A percentile compares a stretch with the other conserved stretches of the same genome.
phyloP scores from a whole-genome alignment of 1,140 invertebrate genomes.

The Daktulosphaira vitifoliae region DNA sequence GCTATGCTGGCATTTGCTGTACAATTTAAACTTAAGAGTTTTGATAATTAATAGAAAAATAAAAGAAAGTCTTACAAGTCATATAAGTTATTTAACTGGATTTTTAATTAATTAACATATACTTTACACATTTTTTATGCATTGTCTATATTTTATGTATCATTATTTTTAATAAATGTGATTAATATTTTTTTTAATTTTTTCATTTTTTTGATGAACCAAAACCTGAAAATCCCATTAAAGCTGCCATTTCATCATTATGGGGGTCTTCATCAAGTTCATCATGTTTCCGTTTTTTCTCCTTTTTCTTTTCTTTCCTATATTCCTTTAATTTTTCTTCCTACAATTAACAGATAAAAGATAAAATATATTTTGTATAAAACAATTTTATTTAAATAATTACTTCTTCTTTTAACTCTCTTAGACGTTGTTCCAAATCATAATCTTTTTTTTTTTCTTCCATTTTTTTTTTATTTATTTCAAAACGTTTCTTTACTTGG shows the following conservation, averaged over 20 bases:
- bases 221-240: slow-evolving; percentile 98
- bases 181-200: no score
- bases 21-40: not conserved
- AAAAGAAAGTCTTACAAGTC: no score
- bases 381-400: slow-evolving; percentile 31
- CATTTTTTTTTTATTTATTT: slow-evolving; percentile 84
- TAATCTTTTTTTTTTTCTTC: slow-evolving; percentile 96
- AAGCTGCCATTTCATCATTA: slow-evolving; percentile 77
- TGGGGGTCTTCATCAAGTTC: slow-evolving; percentile 53
- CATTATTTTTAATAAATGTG: slow-evolving; percentile 15
- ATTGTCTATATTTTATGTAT: slow-evolving; percentile 29
- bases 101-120: no score
- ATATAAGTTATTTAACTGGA: no score
- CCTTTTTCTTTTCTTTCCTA: slow-evolving; percentile 78
- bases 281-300: slow-evolving; percentile 78
- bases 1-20: slow-evolving; percentile 28
- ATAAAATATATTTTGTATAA: slow-evolving; percentile 24
- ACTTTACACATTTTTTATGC: no score
- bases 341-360: slow-evolving; percentile 42
- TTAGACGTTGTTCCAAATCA: slow-evolving; percentile 80
- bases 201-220: slow-evolving; percentile 72
- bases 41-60: no score
- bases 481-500: slow-evolving; percentile 90
- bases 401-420: slow-evolving; percentile 89
- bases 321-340: slow-evolving; percentile 93